These are phyloP conservation scores for Diceros bicornis DNA, from an alignment of 2,797 vertebrate species.

Conservation along the genomic window DNA sequence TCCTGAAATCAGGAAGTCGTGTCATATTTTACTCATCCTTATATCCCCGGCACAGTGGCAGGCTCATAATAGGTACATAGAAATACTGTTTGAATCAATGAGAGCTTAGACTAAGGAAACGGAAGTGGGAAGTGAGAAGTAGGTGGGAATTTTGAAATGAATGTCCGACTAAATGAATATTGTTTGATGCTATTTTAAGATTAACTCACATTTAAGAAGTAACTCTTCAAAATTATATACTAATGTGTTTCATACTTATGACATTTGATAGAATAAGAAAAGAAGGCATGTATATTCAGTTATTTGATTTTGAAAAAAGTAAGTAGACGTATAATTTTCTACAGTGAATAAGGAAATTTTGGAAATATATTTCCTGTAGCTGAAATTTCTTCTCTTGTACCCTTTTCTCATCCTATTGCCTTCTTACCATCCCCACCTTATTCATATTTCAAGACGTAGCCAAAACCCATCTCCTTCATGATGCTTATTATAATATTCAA, in stretches of 20 bases:
- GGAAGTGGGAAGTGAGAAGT: background rate
- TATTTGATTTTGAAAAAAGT: background rate
- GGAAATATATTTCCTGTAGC: background rate
- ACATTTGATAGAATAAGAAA: background rate
- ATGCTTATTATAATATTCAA: slow-evolving; percentile 70
- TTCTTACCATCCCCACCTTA: background rate
- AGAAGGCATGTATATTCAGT: background rate
- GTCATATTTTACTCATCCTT: background rate
- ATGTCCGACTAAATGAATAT: background rate
- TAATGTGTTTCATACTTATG: background rate
- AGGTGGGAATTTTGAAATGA: background rate
- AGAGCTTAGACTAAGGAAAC: background rate
- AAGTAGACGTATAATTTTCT: background rate
- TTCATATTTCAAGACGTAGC: slow-evolving; percentile 62
- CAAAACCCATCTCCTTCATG: slow-evolving; percentile 52
- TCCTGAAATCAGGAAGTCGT: background rate
- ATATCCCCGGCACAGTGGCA: background rate
- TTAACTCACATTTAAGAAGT: background rate
- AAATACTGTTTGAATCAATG: background rate
- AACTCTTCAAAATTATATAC: background rate
- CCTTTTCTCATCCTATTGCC: background rate
- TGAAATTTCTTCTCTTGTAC: background rate
- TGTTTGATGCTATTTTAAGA: background rate
- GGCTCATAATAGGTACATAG: background rate
- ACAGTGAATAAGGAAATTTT: background rate